Base-by-base conservation (phyloP, 1,140 invertebrate genomes). In the Pissodes strobi region DNA sequence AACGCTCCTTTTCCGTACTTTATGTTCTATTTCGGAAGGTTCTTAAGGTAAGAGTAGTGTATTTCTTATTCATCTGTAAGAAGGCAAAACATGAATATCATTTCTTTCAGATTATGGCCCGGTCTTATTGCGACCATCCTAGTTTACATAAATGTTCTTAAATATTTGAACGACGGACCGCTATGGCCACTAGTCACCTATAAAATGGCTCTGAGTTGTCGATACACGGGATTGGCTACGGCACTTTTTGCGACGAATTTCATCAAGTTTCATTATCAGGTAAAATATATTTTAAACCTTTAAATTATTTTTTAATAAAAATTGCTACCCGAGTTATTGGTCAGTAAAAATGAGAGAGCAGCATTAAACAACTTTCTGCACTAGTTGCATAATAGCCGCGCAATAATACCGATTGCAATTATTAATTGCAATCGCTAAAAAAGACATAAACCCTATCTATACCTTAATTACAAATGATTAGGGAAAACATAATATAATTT, bases 121-220 rank as follows among this genome's bases (percentile, higher is more conserved):
- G 64, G 53, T 13, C 25, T 72, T 1, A n/a, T 69, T 3, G 71
- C 71, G 4, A 68, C 49, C 9, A 60, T 71, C 12, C 22, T 68
- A 2, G 38, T 69, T 18, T 58, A 72, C 25, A 64, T 55, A 10
- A 53, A 38, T 18, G n/a, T 72, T 25, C 39, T 69, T 10, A 72
- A 71, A 61, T 68, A 71, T 30, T 9, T 71, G 1, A 55, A 18
- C 10, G 64, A 71, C 22, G 71, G 71, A 3, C 71, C 71, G 0
- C n/a, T 67, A 5, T 72, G 71, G 71, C 23, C 58, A 13, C 1
- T 66, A 18, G 21, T 66, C 2, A 45, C 53, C 3, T 23, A 49
- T 19, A 66, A 65, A 38, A 1, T 55, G 1, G 17, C 53, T 13
- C 10, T 23, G 2, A 22, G 10, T 39, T 72, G 71, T 52, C n/a